These are phyloP conservation scores for Limnephilus marmoratus DNA, from an alignment of 2,888 invertebrate species.

Conservation along the genomic window DNA sequence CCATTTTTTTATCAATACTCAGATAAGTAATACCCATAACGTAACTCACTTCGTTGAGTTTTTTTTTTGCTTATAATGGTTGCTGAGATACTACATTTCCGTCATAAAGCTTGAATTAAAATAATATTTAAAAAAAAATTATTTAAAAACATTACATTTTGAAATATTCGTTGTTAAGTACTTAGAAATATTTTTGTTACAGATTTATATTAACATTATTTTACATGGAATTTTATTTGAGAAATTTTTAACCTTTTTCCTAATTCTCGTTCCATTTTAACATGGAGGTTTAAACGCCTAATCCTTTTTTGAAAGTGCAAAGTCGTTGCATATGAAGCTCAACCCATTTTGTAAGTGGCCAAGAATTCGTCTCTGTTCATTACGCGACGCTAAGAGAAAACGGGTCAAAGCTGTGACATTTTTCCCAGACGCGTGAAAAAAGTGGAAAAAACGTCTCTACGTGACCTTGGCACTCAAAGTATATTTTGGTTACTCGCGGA, in stretches of 20 bases:
- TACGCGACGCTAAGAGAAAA: constrained; percentile 20
- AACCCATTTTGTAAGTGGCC: not conserved
- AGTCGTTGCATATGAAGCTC: not conserved
- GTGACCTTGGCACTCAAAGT: constrained; percentile 40
- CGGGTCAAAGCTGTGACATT: not conserved
- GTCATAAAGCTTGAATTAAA: too few relatives aligned
- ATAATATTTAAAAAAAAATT: too few relatives aligned
- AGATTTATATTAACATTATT: not conserved
- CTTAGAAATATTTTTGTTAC: too few relatives aligned
- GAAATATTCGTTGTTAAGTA: too few relatives aligned
- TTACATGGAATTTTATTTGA: not conserved
- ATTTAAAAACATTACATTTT: too few relatives aligned
- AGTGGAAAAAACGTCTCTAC: not conserved
- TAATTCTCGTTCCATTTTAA: not conserved
- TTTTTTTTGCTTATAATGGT: too few relatives aligned
- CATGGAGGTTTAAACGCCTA: not conserved
- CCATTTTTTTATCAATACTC: too few relatives aligned
- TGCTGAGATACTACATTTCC: too few relatives aligned
- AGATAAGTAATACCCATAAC: too few relatives aligned
- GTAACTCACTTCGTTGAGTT: too few relatives aligned
- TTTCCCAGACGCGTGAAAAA: constrained; percentile 35
- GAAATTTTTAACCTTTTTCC: not conserved
- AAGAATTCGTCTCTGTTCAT: constrained; percentile 13
- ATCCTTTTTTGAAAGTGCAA: not conserved
- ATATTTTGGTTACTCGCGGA: constrained; percentile 23